Conservation (phyloP, 2,113 vertebrate genomes). For the Gavia stellata region DNA sequence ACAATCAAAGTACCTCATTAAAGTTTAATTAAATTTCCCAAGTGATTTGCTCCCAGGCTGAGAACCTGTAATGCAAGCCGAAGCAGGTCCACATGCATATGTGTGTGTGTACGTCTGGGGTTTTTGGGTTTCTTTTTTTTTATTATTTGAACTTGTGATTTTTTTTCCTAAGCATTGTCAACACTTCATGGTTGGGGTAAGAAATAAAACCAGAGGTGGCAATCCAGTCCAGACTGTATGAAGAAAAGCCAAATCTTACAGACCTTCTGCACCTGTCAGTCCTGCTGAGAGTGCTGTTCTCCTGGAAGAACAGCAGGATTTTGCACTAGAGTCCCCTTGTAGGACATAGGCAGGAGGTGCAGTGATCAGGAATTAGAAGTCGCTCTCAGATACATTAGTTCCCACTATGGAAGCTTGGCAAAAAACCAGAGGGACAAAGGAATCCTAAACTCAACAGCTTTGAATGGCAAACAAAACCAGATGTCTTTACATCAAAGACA, state of each 20-base stretch:
- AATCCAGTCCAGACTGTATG: not conserved
- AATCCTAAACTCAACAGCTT: not conserved
- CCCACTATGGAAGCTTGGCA: accelerated
- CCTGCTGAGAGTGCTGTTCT: not conserved
- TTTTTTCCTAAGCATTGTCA: accelerated
- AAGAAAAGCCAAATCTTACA: not conserved
- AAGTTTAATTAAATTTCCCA: conserved; percentile 64
- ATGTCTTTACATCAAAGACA: not conserved
- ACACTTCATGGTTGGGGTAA: not conserved
- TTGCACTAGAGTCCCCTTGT: not conserved
- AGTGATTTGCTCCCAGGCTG: conserved; percentile 40
- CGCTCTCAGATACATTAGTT: not conserved
- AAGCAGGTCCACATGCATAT: not conserved
- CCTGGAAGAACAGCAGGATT: not conserved
- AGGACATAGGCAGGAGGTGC: not conserved
- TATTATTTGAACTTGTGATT: not conserved
- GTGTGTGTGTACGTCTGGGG: not conserved
- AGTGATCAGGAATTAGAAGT: not conserved
- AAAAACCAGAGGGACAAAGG: not conserved
- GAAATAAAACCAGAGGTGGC: not conserved
- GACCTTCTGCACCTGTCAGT: not conserved
- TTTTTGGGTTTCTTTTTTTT: not conserved
- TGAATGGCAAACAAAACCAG: not conserved
- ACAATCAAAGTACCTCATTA: conserved; percentile 57
- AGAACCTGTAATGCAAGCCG: conserved; percentile 38